Evolutionary conservation across 2,113 vertebrate genomes (phyloP).

Genomic region (Parus major): DNA sequence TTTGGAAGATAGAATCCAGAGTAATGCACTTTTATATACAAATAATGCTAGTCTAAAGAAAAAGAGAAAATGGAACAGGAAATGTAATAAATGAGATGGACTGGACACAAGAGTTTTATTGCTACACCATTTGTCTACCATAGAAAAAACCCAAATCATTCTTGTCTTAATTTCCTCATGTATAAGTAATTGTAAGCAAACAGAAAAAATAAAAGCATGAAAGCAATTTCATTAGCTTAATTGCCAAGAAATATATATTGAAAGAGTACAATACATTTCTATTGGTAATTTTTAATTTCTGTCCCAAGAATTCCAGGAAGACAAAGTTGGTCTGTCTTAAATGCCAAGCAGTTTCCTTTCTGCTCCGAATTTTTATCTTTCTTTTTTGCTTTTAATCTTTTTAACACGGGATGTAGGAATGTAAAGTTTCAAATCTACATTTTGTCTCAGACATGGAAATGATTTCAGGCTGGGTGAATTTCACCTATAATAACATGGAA

Average conservation of each 20-base stretch:
- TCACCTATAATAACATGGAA: neutral
- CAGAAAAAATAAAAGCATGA: neutral
- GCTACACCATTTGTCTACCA: neutral
- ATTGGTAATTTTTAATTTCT: neutral
- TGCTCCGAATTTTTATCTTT: neutral
- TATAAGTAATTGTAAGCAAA: neutral
- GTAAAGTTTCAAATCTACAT: neutral
- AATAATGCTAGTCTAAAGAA: slow-evolving; percentile 12
- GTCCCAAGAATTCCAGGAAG: neutral
- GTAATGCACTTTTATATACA: slow-evolving; percentile 43
- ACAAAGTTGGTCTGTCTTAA: neutral
- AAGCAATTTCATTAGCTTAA: neutral
- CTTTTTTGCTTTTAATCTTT: neutral
- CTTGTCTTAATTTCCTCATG: neutral
- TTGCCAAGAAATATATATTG: neutral
- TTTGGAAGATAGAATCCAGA: slow-evolving; percentile 22
- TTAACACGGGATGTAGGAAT: neutral
- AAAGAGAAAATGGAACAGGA: neutral
- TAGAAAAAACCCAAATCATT: neutral
- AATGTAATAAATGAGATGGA: slow-evolving; percentile 12
- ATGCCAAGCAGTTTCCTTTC: neutral
- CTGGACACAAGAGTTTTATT: neutral
- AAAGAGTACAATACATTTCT: neutral
- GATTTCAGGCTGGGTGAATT: neutral
- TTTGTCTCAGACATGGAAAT: neutral